Conservation (phyloP, 2,113 vertebrate species). For the Enhydra lutris region DNA sequence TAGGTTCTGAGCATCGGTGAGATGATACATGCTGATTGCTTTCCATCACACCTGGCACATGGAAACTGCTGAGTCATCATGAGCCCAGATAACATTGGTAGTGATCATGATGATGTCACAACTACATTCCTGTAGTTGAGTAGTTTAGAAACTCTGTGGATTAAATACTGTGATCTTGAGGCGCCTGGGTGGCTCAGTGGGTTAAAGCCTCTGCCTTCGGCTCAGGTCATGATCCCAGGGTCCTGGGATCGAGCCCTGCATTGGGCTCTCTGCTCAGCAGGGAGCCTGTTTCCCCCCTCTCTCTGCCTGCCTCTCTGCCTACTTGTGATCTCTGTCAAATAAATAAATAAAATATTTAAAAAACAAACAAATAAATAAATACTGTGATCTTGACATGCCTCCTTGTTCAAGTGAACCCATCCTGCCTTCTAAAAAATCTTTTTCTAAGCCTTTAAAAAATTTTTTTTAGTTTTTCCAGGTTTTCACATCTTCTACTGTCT, state of each 20-base stretch:
- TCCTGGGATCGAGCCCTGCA: no score
- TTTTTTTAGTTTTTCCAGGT: background rate
- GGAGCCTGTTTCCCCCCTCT: no score
- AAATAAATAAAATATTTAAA: no score
- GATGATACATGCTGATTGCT: no score
- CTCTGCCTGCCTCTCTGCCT: no score
- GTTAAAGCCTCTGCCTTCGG: no score
- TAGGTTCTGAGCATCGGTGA: background rate
- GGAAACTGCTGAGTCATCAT: background rate
- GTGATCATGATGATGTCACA: rapidly evolving
- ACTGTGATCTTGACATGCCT: background rate
- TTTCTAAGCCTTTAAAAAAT: background rate
- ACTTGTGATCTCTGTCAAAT: no score
- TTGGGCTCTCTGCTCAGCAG: no score
- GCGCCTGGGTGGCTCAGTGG: no score
- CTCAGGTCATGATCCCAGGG: no score
- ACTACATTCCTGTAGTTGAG: background rate
- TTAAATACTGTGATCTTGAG: background rate
- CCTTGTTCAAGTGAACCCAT: background rate
- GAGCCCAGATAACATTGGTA: background rate
- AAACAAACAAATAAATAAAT: no score
- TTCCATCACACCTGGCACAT: background rate
- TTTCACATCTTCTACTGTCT: background rate
- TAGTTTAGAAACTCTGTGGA: background rate
- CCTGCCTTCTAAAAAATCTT: background rate